Conservation (phyloP, 2,797 vertebrate genomes). For the Brotula barbata region DNA sequence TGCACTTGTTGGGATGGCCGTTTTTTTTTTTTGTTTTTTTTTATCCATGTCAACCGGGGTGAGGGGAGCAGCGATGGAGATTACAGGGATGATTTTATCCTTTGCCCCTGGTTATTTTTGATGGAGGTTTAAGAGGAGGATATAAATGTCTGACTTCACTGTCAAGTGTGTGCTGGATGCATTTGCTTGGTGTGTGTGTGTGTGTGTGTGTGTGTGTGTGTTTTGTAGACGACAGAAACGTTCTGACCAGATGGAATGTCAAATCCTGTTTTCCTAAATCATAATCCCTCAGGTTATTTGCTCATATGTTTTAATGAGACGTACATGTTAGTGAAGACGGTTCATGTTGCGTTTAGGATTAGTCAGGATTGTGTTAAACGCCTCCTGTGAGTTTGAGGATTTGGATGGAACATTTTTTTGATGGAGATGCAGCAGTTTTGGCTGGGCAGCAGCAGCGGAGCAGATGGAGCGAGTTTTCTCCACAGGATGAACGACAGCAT, state of each 20-base stretch:
- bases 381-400: conserved; percentile 22
- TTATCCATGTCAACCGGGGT: no score
- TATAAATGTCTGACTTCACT: no score
- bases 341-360: background rate
- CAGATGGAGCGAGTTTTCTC: conserved; percentile 59
- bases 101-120: no score
- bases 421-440: conserved; percentile 44
- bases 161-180: background rate
- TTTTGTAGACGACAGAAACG: background rate
- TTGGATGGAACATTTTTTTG: conserved; percentile 14
- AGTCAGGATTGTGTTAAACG: background rate
- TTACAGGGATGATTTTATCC: no score
- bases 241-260: conserved; percentile 25
- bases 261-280: conserved; percentile 8
- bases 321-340: background rate
- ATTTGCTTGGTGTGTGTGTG: no score
- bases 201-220: conserved; percentile 7
- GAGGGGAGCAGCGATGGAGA: no score
- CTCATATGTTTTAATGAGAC: background rate
- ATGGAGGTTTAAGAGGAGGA: no score
- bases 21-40: no score
- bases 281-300: conserved; percentile 29
- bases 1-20: no score
- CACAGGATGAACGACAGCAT: conserved; percentile 50
- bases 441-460: conserved; percentile 24